These are phyloP conservation scores for Callocephalon fimbriatum DNA, from an alignment of 2,113 vertebrate species.

Conservation along the genomic window DNA sequence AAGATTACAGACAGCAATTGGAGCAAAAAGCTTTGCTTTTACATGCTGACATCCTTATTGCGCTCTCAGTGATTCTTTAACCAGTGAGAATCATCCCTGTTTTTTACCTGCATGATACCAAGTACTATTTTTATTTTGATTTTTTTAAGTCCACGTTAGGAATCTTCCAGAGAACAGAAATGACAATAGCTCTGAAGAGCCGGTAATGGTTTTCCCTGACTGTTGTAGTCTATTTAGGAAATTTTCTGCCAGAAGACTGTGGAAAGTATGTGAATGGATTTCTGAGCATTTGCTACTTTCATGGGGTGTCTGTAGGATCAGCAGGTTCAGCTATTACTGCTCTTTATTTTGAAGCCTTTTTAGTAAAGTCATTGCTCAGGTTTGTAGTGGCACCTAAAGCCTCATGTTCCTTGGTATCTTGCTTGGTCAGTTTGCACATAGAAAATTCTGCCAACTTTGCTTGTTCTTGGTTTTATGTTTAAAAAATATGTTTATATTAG, in stretches of 20 bases:
- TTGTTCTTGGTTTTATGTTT: background rate
- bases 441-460: background rate
- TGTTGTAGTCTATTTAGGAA: background rate
- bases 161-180: background rate
- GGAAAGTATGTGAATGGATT: background rate
- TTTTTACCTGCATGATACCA: background rate
- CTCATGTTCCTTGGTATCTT: background rate
- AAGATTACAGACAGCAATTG: background rate
- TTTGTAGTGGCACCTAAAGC: background rate
- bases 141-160: background rate
- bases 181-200: background rate
- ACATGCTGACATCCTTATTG: rapidly evolving
- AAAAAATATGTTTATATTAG: background rate
- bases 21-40: background rate
- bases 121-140: background rate
- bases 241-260: background rate
- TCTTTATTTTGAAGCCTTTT: background rate
- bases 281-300: background rate
- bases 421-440: background rate
- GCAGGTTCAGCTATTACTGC: background rate
- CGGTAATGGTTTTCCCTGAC: background rate
- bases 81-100: background rate
- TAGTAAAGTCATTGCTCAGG: background rate
- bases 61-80: background rate
- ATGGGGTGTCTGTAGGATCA: background rate